Evolutionary conservation across 1,140 invertebrate genomes (phyloP), one percentile per base, ranked within the genome.

Genomic region (Panagrolaimus sp.): DNA sequence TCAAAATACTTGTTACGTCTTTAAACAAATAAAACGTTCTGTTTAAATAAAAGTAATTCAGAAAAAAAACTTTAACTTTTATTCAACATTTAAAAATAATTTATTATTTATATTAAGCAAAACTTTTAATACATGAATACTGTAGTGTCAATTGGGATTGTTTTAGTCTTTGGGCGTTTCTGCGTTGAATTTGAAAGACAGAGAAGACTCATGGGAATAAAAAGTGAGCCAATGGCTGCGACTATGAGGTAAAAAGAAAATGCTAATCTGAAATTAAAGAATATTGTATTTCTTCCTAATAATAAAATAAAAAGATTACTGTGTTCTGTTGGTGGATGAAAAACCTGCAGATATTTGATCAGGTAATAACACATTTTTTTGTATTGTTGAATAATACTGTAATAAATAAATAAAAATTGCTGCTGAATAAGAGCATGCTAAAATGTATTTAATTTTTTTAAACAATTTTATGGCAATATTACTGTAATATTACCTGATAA

Each of bases 1-100:
- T 38, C 66, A 43, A 12, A 69, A 69, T 28, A 69, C 68, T n/a
- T 69, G 68, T 47, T 69, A 69, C 38, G 62, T 69, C 8, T 69
- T 69, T 32, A 63, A 65, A 46, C 58, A 69, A 47, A 15, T 69
- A 6, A 48, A 69, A 15, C 17, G 68, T 38, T 46, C 24, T 38
- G 17, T 26, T 58, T n/a, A 58, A 28, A 58, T 28, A 28, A 58
- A 58, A 12, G 0, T 52, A 12, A 8, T 26, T n/a, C 17, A 26
- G n/a, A 52, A 52, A 52, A 10, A 4, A 24, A 52, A 52, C 48
- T 24, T n/a, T 24, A 21, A 52, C 26, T 24, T n/a, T 28, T n/a
- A 58, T 26, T 26, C 21, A 48, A 48, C 47, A 15, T 28, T 12
- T 12, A 58, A 21, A 58, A 58, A 1, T n/a, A 58, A 21, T 58